Evolutionary conservation across 2,888 invertebrate species (phyloP), one percentile per base, ranked within the genome.

Genomic region (Aphrophora alni): DNA sequence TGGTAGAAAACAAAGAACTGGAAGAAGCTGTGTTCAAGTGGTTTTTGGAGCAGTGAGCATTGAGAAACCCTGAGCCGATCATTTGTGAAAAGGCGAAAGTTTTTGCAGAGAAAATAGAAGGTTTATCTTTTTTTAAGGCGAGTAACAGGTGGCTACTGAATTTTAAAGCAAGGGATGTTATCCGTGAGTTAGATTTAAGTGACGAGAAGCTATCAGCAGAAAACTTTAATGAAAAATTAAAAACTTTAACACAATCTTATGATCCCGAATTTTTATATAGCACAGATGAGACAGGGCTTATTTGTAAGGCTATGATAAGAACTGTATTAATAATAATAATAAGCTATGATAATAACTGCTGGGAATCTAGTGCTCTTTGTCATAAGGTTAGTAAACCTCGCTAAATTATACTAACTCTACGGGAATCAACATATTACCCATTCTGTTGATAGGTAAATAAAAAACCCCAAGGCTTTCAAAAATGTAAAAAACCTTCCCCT

Each of bases 1-100:
- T 77, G 82, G 83, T 84, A 82, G 82, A 77, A 82, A 85, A 85
- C 80, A 81, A 85, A 84, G 71, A 84, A 77, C 83, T 86, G 80
- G 86, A 86, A 81, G 84, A 85, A 80, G 85, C 84, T 69, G 84
- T 86, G 72, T 86, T 83, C 76, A 84, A 82, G 77, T 85, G 86
- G 86, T 85, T 85, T 82, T 80, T 83, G 73, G 84, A 85, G 69
- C 83, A 83, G 44, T 81, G 85, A 26, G 81, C 83, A 38, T 38
- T 84, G 28, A 80, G 85, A 81, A 84, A 85, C 79, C 83, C 84
- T 26, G 84, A 82, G 81, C 84, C 80, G 82, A 83, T 83, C 82
- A 81, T 84, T 83, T 80, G 84, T 83, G 83, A 83, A 84, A 82
- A 84, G 71, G 82, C 82, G 17, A 70, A 79, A 72, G 78, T 82